Evolutionary conservation across 2,888 invertebrate species (phyloP).

Genomic region (Synanthedon vespiformis): DNA sequence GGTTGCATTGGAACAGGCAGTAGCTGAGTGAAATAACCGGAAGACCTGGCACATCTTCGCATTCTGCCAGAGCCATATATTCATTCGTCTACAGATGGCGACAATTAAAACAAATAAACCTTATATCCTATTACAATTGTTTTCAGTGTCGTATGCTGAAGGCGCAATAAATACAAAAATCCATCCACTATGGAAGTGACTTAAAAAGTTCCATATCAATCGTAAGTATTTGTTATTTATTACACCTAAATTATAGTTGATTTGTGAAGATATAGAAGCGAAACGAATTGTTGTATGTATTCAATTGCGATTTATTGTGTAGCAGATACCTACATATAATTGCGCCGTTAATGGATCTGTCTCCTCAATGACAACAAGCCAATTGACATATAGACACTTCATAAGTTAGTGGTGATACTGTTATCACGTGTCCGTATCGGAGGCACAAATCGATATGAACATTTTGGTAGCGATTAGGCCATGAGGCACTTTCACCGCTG

Average conservation of each 20-base stretch:
- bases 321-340: constrained; percentile 19
- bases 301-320: constrained; percentile 25
- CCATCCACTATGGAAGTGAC: too few species aligned
- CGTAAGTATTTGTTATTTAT: too few species aligned
- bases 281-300: constrained; percentile 17
- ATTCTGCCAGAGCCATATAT: constrained; percentile 29
- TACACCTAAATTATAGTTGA: too few species aligned
- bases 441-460: constrained; percentile 57
- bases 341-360: constrained; percentile 35
- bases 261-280: too few species aligned
- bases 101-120: constrained; percentile 5
- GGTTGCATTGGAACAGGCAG: constrained; percentile 32
- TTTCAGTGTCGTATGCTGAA: constrained; percentile 7
- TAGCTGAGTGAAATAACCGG: constrained; percentile 27
- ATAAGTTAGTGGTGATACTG: constrained; percentile 12
- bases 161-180: too few species aligned
- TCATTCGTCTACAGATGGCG: neutral
- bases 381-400: neutral
- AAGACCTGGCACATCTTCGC: constrained; percentile 36
- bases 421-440: constrained; percentile 50
- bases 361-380: constrained; percentile 30
- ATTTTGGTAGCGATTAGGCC: constrained; percentile 55
- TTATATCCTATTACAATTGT: neutral
- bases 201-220: too few species aligned
- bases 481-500: constrained; percentile 77